These are phyloP conservation scores for Elmis aenea DNA, from an alignment of 2,888 invertebrate genomes.

Conservation along the genomic window DNA sequence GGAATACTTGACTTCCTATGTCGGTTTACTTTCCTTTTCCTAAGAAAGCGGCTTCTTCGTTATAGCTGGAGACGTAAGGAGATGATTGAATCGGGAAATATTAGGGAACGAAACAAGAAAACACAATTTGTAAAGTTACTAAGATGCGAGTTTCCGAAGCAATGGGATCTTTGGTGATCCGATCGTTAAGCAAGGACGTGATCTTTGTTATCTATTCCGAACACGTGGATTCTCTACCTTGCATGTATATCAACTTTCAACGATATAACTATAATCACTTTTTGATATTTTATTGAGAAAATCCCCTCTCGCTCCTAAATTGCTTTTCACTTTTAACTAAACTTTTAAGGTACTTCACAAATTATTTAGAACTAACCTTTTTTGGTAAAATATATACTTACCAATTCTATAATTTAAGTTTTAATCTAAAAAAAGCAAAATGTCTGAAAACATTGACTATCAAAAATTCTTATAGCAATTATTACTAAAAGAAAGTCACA, in stretches of 20 bases:
- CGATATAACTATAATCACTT: slow-evolving; percentile 35
- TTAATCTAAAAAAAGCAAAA: too few relatives aligned
- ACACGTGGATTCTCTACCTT: slow-evolving; percentile 32
- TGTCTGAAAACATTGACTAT: too few relatives aligned
- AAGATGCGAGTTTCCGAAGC: slow-evolving; percentile 34
- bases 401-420: too few relatives aligned
- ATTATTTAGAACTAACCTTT: too few relatives aligned
- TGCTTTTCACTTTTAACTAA: too few relatives aligned
- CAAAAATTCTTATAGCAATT: too few relatives aligned
- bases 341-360: too few relatives aligned
- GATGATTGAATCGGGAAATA: slow-evolving; percentile 41
- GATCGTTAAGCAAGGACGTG: slow-evolving; percentile 45
- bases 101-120: slow-evolving; percentile 43
- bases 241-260: slow-evolving; percentile 16
- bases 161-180: slow-evolving; percentile 40
- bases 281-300: slow-evolving; percentile 31
- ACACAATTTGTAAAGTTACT: slow-evolving; percentile 46
- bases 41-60: slow-evolving; percentile 4
- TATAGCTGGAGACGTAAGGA: slow-evolving; percentile 16
- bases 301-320: slow-evolving; percentile 3
- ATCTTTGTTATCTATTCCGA: slow-evolving; percentile 39
- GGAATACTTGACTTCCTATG: slow-evolving; percentile 10
- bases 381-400: too few relatives aligned
- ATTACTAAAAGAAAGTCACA: too few relatives aligned
- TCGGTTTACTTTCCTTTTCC: slow-evolving; percentile 16